Evolutionary conservation across 1,140 invertebrate species (phyloP), one percentile per base, ranked within the genome.

Genomic region (Drosophila melanica): DNA sequence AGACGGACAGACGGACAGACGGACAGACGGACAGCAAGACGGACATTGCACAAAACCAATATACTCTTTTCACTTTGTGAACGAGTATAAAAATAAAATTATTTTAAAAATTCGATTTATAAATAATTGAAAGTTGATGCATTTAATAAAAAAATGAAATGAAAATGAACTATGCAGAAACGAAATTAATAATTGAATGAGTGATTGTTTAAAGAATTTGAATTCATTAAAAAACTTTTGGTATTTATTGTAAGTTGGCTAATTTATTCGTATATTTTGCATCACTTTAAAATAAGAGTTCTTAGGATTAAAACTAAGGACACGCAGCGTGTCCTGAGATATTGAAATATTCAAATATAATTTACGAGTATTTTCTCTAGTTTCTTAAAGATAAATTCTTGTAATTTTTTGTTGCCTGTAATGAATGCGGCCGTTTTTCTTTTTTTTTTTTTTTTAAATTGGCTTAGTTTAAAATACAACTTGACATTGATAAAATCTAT

Each of bases 381-480:
- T 6, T 41, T 7, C 54, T 42, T 5, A 10, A 53, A 53, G 27
- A n/a, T n/a, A 53, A 18, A 20, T 9, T 6, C 39, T 33, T 48
- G 6, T 9, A n/a, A n/a, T 9, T 16, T 57, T 9, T 20, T 57
- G 27, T 64, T 33, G 54, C 57, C 20, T 68, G 33, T 76, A 81
- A 55, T 42, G 59, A 47, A 64, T 63, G 60, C 20, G 54, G 55
- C 48, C n/a, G 37, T 14, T 12, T 23, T 37, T 33, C 7, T 33
- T 5, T 33, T 33, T 33, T 33, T 33, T 7, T 33, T 35, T 10
- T 35, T 35, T 55, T 7, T 47, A 55, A 75, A 41, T 39, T 74
- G 41, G 35, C 72, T 62, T 84, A 79, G 16, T 23, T 50, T 14
- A 11, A 44, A 68, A 41, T 78, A 79, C 64, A 79, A 77, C 70